These are phyloP conservation scores for Temnothorax curvispinosus DNA, from an alignment of 1,140 invertebrate species.

Conservation along the genomic window DNA sequence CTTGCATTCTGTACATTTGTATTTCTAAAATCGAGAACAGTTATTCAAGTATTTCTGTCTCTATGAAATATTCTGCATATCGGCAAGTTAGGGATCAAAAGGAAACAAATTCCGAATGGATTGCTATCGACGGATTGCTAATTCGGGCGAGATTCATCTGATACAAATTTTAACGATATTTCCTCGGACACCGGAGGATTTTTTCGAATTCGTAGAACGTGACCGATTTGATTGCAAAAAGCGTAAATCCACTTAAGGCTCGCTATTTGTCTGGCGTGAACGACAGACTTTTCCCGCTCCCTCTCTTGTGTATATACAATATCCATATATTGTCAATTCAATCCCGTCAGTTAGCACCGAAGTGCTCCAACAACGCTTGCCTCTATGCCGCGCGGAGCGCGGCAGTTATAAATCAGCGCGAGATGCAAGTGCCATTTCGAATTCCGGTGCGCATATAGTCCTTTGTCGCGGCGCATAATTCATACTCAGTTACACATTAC, in stretches of 20 bases:
- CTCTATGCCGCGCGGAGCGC: not conserved
- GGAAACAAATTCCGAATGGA: not conserved
- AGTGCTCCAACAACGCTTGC: conserved; percentile 39
- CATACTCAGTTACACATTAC: conserved; percentile 72
- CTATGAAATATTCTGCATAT: not conserved
- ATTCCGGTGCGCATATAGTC: conserved; percentile 62
- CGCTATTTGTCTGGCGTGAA: conserved; percentile 2
- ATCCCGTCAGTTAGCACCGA: conserved; percentile 58
- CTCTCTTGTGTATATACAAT: not conserved
- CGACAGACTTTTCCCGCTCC: not conserved
- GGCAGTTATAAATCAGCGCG: conserved; percentile 55
- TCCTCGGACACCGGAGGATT: conserved; percentile 8
- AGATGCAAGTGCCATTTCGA: conserved; percentile 67
- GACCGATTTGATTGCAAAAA: conserved; percentile 41
- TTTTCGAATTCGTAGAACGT: conserved; percentile 23
- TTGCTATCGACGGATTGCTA: not conserved
- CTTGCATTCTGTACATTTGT: not conserved
- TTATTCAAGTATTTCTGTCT: not conserved
- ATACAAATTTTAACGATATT: conserved; percentile 12
- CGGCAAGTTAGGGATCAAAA: not conserved
- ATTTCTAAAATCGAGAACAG: not conserved
- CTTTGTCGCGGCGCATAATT: conserved; percentile 70
- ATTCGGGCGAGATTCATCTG: conserved; percentile 4
- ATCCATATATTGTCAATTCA: conserved; percentile 66
- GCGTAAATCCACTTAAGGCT: conserved; percentile 37